Percentiles rank a stretch among this genome's conserved stretches.
These are phyloP conservation scores for Manis pentadactyla DNA, from an alignment of 2,797 vertebrate genomes.

Conservation along the genomic window DNA sequence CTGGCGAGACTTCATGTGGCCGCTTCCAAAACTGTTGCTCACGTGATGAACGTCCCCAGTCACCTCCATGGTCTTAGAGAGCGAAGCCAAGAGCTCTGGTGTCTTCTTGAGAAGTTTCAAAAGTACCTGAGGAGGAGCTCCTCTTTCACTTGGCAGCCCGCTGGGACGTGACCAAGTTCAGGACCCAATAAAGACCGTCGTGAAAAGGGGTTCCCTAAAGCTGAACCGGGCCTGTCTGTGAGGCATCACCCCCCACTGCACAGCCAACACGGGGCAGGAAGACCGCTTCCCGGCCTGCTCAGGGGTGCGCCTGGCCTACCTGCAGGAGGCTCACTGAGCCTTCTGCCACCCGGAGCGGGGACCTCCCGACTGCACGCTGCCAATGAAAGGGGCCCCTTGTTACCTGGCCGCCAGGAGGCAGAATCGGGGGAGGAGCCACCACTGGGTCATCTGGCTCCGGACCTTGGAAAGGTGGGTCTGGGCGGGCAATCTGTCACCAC, in stretches of 20 bases:
- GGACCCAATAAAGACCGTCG: fast-evolving
- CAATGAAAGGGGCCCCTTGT: too few relatives aligned
- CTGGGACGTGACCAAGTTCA: not conserved
- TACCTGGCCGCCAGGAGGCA: not conserved
- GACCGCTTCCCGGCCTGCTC: too few relatives aligned
- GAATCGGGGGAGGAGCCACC: fast-evolving
- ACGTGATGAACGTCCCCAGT: not conserved
- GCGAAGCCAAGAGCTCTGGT: not conserved
- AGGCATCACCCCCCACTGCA: too few relatives aligned
- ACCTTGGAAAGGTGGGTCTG: too few relatives aligned
- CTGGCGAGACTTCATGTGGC: not conserved
- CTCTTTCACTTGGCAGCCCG: not conserved
- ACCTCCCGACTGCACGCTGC: not conserved
- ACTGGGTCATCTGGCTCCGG: not conserved
- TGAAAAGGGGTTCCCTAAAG: not conserved
- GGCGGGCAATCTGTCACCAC: not conserved
- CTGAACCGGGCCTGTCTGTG: too few relatives aligned
- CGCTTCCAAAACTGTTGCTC: not conserved
- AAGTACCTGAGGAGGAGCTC: not conserved
- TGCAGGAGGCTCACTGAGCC: too few relatives aligned
- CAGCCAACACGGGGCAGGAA: too few relatives aligned
- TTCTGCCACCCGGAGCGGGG: not conserved
- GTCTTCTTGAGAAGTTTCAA: not conserved
- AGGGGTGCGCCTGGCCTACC: too few relatives aligned
- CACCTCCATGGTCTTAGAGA: not conserved